Evolutionary conservation across 1,140 invertebrate species (phyloP).

Genomic region (Magallana angulata): DNA sequence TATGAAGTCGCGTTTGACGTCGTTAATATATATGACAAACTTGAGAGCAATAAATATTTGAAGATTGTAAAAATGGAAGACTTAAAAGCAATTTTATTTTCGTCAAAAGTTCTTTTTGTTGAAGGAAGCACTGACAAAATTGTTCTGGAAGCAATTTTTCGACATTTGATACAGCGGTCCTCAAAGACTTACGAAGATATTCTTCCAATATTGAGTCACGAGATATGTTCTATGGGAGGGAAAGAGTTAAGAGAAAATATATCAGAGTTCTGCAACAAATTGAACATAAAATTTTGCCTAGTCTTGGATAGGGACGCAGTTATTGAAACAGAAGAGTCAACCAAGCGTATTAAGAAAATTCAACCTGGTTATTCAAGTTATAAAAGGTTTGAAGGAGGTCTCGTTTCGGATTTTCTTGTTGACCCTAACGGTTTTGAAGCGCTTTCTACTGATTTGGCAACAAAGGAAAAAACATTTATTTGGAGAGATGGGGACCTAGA

Average conservation of each 20-base stretch:
- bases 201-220: neutral
- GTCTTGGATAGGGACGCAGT: neutral
- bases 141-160: neutral
- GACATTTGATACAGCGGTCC: neutral
- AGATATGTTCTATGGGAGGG: neutral
- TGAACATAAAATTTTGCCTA: neutral
- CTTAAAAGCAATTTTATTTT: neutral
- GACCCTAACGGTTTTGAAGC: neutral
- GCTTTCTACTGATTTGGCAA: neutral
- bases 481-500: slow-evolving; percentile 1
- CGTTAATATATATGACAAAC: no score
- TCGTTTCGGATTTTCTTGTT: neutral
- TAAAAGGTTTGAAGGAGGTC: neutral
- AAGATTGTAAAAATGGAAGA: neutral
- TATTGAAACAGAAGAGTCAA: neutral
- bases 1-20: neutral
- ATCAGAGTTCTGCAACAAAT: neutral
- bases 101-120: neutral
- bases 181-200: neutral
- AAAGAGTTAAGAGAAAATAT: neutral
- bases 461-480: neutral
- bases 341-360: neutral
- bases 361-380: neutral
- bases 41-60: no score
- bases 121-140: neutral